These are phyloP conservation scores for Mantis religiosa DNA, from an alignment of 2,888 invertebrate species.

Conservation along the genomic window DNA sequence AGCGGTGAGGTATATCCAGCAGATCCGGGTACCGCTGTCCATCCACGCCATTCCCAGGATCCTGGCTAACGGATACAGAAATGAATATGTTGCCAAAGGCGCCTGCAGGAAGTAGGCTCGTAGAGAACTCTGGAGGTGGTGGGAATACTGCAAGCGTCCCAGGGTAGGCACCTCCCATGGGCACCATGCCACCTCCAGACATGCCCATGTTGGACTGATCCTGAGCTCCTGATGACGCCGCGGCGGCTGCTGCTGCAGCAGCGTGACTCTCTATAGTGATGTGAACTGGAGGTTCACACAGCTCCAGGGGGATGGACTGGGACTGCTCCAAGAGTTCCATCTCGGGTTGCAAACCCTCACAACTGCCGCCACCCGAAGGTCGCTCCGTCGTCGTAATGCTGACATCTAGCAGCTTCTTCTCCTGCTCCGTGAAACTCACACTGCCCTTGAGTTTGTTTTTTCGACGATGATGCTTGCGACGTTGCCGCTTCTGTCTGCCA, in stretches of 20 bases:
- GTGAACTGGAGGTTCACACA: slow-evolving; percentile 44
- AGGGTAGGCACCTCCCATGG: slow-evolving; percentile 46
- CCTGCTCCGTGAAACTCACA: slow-evolving; percentile 82
- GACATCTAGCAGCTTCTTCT: slow-evolving; percentile 78
- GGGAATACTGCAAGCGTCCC: slow-evolving; percentile 49
- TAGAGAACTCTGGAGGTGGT: slow-evolving; percentile 59
- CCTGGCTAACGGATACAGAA: slow-evolving; percentile 73
- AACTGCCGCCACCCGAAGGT: slow-evolving; percentile 54
- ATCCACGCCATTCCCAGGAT: slow-evolving; percentile 48
- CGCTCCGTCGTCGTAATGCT: slow-evolving; percentile 67
- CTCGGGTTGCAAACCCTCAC: slow-evolving; percentile 58
- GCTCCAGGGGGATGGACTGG: slow-evolving; percentile 37
- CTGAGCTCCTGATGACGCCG: slow-evolving; percentile 33
- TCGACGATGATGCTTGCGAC: slow-evolving; percentile 48
- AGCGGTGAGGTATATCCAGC: slow-evolving; percentile 63
- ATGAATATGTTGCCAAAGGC: slow-evolving; percentile 77
- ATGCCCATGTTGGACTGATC: slow-evolving; percentile 31
- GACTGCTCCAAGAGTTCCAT: slow-evolving; percentile 49
- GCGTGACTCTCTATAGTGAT: slow-evolving; percentile 51
- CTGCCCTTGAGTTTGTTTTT: slow-evolving; percentile 71
- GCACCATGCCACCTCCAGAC: slow-evolving; percentile 40
- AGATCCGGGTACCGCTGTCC: slow-evolving; percentile 73
- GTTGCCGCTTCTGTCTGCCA: slow-evolving; percentile 45
- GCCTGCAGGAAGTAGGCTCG: slow-evolving; percentile 50
- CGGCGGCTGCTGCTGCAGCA: slow-evolving; percentile 33